Base-by-base conservation (phyloP, 2,888 invertebrate genomes). In the Nomada flava region DNA sequence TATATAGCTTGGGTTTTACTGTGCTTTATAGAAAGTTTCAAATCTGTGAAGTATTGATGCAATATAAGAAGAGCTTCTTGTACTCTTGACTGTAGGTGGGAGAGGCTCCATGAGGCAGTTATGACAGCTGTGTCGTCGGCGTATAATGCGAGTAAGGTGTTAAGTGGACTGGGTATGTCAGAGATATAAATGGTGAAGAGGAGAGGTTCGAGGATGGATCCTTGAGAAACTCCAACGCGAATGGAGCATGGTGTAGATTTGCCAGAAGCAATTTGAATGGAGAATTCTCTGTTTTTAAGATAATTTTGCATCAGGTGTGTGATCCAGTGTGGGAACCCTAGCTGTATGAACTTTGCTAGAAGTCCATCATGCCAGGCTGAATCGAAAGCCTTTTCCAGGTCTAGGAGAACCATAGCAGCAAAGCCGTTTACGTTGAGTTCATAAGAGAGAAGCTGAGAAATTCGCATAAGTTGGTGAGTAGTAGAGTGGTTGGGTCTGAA, bases 371-470 rank as follows among this genome's bases (percentile, higher is more conserved):
- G 52, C 15, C 65, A 65, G 5, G 52, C 50, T 5, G 52, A 52
- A 52, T 65, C 29, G 9, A 50, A 65, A 5, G 29, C 29, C 29
- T 29, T 29, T 4, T 29, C 5, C 4, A 29, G 29, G 29, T 29
- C 29, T 29, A 65, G 65, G 26, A 65, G 52, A 10, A 50, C 50
- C 52, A 65, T 65, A 2, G 15, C 26, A 9, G 65, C 15, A 15
- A 26, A 50, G n/a, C 52, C 23, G 5, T 52, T 65, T 7, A 18
- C 13, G 18, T 65, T 52, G 18, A 50, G 26, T 13, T 65, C 26
- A 80, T 2, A 88, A 79, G 18, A 4, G 7, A 18, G 50, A 42
- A 26, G 13, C 18, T 65, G 20, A 2, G 65, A 13, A 4, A 52
- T 26, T 13, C 18, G 23, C 5, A 7, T 3, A 29, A 29, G 5